Evolutionary conservation across 2,113 vertebrate genomes (phyloP).

Genomic region (Callorhinus ursinus): DNA sequence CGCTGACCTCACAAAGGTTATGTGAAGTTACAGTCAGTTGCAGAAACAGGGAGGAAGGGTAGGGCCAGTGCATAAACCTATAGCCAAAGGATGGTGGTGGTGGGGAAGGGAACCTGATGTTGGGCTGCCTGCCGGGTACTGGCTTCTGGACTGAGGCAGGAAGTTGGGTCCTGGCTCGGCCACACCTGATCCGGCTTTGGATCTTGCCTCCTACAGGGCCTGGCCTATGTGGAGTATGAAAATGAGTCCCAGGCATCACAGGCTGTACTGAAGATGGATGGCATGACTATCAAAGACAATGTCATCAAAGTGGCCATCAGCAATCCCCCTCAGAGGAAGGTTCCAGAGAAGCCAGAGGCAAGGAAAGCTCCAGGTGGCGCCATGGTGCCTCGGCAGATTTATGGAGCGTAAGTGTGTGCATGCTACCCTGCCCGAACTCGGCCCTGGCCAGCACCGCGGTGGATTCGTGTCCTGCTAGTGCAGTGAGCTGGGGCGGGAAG

Average conservation of each 20-base stretch:
- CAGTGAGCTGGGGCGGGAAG: rapidly evolving
- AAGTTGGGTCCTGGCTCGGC: rapidly evolving
- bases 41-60: not conserved
- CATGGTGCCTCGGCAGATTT: constrained; percentile 84
- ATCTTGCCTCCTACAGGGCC: constrained; percentile 85
- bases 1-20: not conserved
- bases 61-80: not conserved
- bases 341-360: constrained; percentile 82
- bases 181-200: not conserved
- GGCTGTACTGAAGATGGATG: constrained; percentile 95
- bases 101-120: too few species aligned
- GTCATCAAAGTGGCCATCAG: constrained; percentile 96
- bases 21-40: not conserved
- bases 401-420: constrained; percentile 91
- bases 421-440: rapidly evolving
- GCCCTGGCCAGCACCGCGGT: rapidly evolving
- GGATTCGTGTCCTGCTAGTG: not conserved
- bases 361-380: constrained; percentile 68
- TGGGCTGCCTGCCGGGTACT: not conserved
- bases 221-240: constrained; percentile 98
- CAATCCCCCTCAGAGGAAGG: constrained; percentile 92
- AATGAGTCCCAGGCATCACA: constrained; percentile 93
- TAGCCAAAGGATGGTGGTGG: not conserved
- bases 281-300: constrained; percentile 88
- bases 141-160: too few species aligned